Evolutionary conservation across 2,888 invertebrate genomes (phyloP).

Genomic region (Anthrax anthrax): DNA sequence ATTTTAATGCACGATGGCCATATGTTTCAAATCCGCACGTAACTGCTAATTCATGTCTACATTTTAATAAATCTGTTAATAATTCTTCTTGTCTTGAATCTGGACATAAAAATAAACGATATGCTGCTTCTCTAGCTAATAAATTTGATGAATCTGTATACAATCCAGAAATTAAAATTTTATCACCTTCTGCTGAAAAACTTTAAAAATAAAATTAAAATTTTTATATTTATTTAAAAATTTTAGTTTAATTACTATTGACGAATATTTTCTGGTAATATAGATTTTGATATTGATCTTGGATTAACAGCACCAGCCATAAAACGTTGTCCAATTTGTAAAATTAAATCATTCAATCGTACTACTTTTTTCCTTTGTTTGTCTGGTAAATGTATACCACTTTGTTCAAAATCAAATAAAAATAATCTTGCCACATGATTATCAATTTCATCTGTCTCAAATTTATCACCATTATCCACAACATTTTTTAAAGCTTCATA

Average conservation of each 20-base stretch:
- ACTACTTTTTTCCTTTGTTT: constrained; percentile 60
- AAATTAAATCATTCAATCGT: constrained; percentile 68
- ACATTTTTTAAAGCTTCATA: constrained; percentile 64
- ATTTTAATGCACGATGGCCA: constrained; percentile 75
- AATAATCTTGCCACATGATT: constrained; percentile 77
- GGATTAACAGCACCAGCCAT: constrained; percentile 61
- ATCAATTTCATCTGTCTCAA: constrained; percentile 56
- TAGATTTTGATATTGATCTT: constrained; percentile 46
- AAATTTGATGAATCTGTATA: constrained; percentile 68
- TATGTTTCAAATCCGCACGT: constrained; percentile 83
- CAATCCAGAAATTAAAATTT: constrained; percentile 62
- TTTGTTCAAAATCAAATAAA: constrained; percentile 93
- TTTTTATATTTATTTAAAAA: not conserved
- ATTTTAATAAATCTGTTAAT: constrained; percentile 54
- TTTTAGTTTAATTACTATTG: constrained; percentile 40
- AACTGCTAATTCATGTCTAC: constrained; percentile 64
- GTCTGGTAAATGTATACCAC: constrained; percentile 86
- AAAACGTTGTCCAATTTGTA: constrained; percentile 71
- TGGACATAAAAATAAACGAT: constrained; percentile 69
- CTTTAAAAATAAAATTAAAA: constrained; percentile 20
- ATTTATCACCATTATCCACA: constrained; percentile 52
- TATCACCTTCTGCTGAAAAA: constrained; percentile 51
- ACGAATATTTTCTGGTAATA: constrained; percentile 55
- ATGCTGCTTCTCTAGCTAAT: constrained; percentile 72
- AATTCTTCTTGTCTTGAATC: constrained; percentile 60